Base-by-base conservation (phyloP, 2,113 vertebrate genomes). In the Urocynchramus pylzowi region DNA sequence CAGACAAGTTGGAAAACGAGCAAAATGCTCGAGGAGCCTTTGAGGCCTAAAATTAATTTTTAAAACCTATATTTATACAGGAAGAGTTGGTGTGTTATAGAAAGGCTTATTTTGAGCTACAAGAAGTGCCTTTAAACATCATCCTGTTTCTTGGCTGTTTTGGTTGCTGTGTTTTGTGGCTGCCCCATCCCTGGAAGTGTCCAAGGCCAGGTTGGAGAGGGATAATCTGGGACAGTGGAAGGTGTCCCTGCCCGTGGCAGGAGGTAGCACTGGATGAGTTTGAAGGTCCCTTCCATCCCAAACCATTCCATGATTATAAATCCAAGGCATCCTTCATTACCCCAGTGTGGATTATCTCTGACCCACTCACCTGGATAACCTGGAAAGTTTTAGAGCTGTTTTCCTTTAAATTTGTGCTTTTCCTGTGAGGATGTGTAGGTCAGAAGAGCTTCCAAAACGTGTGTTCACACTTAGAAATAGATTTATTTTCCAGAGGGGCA, bases 381-480 rank as follows among this genome's bases (percentile, higher is more conserved):
- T 41, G 47, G 60, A 2, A 45, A 24, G 19, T 23, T 67, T 82
- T 2, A 10, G 28, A 52, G 30, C 63, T 39, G 20, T 35, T n/a
- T 33, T 26, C 50, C 69, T 63, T 63, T 23, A 24, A 65, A 63
- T 23, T 11, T 6, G 0, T 5, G 3, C 1, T 28, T 71, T 80
- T 37, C 53, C 45, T 28, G 7, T 2, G 26, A 27, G 45, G 41
- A 3, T 33, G 1, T 12, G 63, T 20, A 11, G 74, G 10, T 30
- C 74, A 79, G 67, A 35, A 68, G 69, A 77, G 44, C 53, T 61
- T 26, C 53, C 65, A 3, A 11, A 50, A 8, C 1, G 13, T 1
- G 31, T 13, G 1, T 16, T 67, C 53, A 4, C 26, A 0, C 47
- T 35, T 22, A 4, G 1, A 14, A 53, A 24, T 3, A n/a, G 52